Conservation (phyloP, 2,888 invertebrate species). For the Frankliniella fusca region DNA sequence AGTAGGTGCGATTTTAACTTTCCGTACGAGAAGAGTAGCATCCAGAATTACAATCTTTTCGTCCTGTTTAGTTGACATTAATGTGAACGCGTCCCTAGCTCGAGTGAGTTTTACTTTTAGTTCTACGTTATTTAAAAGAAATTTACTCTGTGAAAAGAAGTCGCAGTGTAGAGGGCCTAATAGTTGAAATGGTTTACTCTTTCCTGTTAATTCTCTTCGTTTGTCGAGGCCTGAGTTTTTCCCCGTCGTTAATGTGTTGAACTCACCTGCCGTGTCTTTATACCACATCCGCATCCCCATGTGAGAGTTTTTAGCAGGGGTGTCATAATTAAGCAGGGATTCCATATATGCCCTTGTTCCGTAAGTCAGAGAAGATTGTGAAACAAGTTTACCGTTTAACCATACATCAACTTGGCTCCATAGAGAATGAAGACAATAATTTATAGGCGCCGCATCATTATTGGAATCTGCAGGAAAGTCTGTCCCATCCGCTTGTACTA, state of each 20-base stretch:
- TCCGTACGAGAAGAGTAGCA: slow-evolving; percentile 38
- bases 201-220: not conserved
- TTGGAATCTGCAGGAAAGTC: not conserved
- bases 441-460: slow-evolving; percentile 37
- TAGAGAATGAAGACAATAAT: slow-evolving; percentile 39
- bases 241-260: slow-evolving; percentile 24
- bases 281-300: slow-evolving; percentile 37
- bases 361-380: slow-evolving; percentile 40
- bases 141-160: slow-evolving; percentile 39
- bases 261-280: slow-evolving; percentile 34
- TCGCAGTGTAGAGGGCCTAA: slow-evolving; percentile 39
- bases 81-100: slow-evolving; percentile 36
- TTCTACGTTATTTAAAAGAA: slow-evolving; percentile 40
- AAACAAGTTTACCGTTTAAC: slow-evolving; percentile 41
- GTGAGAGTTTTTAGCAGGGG: slow-evolving; percentile 37
- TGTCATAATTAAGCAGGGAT: slow-evolving; percentile 38
- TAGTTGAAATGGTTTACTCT: slow-evolving; percentile 31
- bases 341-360: slow-evolving; percentile 41
- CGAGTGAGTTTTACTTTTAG: slow-evolving; percentile 37
- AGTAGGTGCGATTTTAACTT: slow-evolving; percentile 38
- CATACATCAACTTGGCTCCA: slow-evolving; percentile 41
- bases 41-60: slow-evolving; percentile 38
- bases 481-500: not conserved
- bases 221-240: slow-evolving; percentile 32
- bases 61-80: slow-evolving; percentile 34